Base-by-base conservation (phyloP, 2,797 vertebrate species). In the Smutsia gigantea region DNA sequence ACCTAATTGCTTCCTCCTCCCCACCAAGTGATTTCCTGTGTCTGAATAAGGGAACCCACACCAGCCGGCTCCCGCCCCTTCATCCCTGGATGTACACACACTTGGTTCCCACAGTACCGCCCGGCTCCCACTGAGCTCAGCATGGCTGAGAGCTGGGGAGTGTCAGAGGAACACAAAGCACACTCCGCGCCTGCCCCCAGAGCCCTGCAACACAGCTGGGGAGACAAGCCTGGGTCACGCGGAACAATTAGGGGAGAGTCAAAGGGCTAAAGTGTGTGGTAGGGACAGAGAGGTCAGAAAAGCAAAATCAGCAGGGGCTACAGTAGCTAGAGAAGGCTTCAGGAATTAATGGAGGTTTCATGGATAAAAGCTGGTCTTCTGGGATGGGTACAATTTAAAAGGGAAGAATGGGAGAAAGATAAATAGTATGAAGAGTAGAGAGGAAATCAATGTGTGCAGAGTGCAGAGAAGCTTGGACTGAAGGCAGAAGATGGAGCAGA, bases 141-240 rank as follows among this genome's bases (percentile, higher is more conserved):
- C n/a, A 6, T 6, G n/a, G 51, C 61, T 82, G 9, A 39, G 14
- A n/a, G 64, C 69, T 79, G 66, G 27, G 55, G 53, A 37, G 61
- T 13, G 21, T 63, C 29, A 5, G 49, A 57, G 31, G 69, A 34
- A 49, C 23, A 31, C 21, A 27, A 31, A 55, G 61, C 42, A 34
- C 3, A 0, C 18, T 11, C 14, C 27, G 0, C 66, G 17, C 34
- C 27, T 46, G 2, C 25, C 10, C 49, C 2, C 1, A 34, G 8
- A 42, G 46, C 55, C 66, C 64, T 3, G 0, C 25, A 10, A 2
- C 3, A 14, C 9, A 23, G 31, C 46, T 34, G 18, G 23, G 49
- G 39, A n/a, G 53, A 31, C 19, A 12, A 34, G 57, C 27, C 39
- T 15, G 69, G 51, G 42, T 81, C 21, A 0, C 61, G 3, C 0